Evolutionary conservation across 1,140 invertebrate species (phyloP).

Genomic region (Eueides isabella): DNA sequence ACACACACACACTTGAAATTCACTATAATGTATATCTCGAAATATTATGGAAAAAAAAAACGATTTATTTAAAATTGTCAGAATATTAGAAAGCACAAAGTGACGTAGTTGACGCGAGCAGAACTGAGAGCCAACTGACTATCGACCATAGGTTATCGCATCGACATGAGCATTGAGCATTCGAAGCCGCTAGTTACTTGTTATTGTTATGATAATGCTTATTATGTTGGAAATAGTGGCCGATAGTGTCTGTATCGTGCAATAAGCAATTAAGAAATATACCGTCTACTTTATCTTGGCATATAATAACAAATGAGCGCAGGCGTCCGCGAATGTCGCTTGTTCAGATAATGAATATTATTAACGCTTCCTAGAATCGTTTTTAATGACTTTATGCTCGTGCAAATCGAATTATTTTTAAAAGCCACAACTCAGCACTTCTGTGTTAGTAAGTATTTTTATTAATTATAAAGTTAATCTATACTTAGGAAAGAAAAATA

Average conservation of each 20-base stretch:
- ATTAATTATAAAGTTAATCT: too few relatives aligned
- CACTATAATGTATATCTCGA: background rate
- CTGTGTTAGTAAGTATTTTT: background rate
- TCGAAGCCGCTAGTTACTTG: conserved; percentile 61
- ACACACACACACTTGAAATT: background rate
- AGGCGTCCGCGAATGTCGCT: conserved; percentile 52
- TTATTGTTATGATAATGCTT: conserved; percentile 81
- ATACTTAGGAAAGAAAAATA: too few relatives aligned
- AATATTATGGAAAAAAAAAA: background rate
- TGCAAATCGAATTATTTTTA: conserved; percentile 37
- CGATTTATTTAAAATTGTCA: background rate
- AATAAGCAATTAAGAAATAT: conserved; percentile 77
- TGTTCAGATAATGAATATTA: conserved; percentile 48
- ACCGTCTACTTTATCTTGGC: conserved; percentile 59
- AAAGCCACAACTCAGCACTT: conserved; percentile 3
- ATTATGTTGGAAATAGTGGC: conserved; percentile 77
- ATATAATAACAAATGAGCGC: conserved; percentile 59
- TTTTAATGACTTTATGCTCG: conserved; percentile 39
- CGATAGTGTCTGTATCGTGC: conserved; percentile 77
- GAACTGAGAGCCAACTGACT: conserved; percentile 44
- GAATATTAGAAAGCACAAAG: conserved; percentile 29
- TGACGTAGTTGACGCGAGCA: conserved; percentile 38
- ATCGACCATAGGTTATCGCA: conserved; percentile 48
- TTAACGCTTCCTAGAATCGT: conserved; percentile 57
- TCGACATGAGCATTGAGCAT: conserved; percentile 34